phyloP scores from a whole-genome alignment of 2,888 invertebrate genomes.

The Girardia tigrina region DNA sequence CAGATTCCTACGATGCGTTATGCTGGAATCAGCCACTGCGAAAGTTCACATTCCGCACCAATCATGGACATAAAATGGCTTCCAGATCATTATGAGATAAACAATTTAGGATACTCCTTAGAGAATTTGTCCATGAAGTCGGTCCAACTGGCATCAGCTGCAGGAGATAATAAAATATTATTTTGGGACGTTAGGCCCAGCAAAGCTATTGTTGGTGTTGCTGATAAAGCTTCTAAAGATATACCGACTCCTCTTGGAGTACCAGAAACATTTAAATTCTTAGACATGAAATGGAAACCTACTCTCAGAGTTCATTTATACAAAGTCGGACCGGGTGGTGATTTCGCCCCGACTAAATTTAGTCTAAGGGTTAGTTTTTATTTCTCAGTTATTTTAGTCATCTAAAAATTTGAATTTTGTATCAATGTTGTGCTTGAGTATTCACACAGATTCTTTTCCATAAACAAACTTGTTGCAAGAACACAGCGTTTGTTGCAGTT shows the following conservation, averaged over 20 bases:
- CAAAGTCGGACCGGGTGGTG: constrained; percentile 49
- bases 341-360: constrained; percentile 48
- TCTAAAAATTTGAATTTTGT: neutral
- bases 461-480: no score
- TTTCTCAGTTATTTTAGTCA: neutral
- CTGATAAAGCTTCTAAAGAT: constrained; percentile 27
- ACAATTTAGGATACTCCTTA: constrained; percentile 30
- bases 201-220: constrained; percentile 24
- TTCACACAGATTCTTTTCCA: no score
- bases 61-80: constrained; percentile 50
- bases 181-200: constrained; percentile 35
- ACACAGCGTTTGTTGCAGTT: no score
- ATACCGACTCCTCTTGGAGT: constrained; percentile 41
- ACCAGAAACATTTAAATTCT: constrained; percentile 47
- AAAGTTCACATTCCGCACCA: constrained; percentile 46
- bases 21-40: constrained; percentile 50
- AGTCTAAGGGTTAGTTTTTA: constrained; percentile 39
- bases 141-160: constrained; percentile 47
- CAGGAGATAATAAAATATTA: constrained; percentile 47
- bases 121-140: neutral
- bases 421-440: neutral
- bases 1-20: constrained; percentile 41
- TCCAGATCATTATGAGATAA: constrained; percentile 50
- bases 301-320: constrained; percentile 41
- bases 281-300: constrained; percentile 50